These are phyloP conservation scores for Cantharis lateralis DNA, from an alignment of 2,888 invertebrate genomes.

Conservation along the genomic window DNA sequence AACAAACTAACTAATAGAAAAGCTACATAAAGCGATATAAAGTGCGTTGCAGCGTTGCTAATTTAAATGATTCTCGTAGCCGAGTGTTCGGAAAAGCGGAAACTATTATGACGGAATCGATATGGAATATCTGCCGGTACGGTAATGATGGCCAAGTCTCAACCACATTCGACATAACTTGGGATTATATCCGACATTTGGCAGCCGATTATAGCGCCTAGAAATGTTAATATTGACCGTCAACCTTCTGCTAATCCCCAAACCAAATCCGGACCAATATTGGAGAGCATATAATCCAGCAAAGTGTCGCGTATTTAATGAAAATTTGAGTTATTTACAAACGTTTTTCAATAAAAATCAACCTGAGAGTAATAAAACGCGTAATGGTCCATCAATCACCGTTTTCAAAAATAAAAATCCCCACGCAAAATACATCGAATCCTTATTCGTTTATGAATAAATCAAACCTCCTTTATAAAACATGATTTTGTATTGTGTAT, in stretches of 20 bases:
- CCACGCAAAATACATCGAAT: slow-evolving; percentile 20
- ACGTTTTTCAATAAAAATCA: neutral
- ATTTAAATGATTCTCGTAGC: slow-evolving; percentile 43
- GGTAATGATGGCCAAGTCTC: slow-evolving; percentile 34
- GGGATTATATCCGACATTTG: slow-evolving; percentile 50
- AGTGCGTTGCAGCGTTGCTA: slow-evolving; percentile 40
- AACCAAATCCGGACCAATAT: slow-evolving; percentile 8
- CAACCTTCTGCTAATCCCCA: slow-evolving; percentile 32
- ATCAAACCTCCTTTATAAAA: slow-evolving; percentile 19
- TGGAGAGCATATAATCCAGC: neutral
- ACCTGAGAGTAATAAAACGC: slow-evolving; percentile 7
- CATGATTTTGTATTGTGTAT: slow-evolving; percentile 6
- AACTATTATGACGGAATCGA: slow-evolving; percentile 42
- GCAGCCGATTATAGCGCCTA: slow-evolving; percentile 51
- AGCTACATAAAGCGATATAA: slow-evolving; percentile 23
- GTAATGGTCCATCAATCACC: slow-evolving; percentile 27
- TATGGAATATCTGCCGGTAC: slow-evolving; percentile 34
- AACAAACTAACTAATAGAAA: slow-evolving; percentile 22
- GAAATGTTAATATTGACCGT: slow-evolving; percentile 54
- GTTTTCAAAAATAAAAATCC: neutral
- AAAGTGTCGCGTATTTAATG: neutral
- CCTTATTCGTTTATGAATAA: slow-evolving; percentile 22
- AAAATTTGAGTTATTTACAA: neutral
- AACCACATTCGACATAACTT: slow-evolving; percentile 49
- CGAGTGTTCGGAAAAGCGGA: slow-evolving; percentile 38